These are phyloP conservation scores for Antitype chi DNA, from an alignment of 2,888 invertebrate genomes.

Conservation along the genomic window DNA sequence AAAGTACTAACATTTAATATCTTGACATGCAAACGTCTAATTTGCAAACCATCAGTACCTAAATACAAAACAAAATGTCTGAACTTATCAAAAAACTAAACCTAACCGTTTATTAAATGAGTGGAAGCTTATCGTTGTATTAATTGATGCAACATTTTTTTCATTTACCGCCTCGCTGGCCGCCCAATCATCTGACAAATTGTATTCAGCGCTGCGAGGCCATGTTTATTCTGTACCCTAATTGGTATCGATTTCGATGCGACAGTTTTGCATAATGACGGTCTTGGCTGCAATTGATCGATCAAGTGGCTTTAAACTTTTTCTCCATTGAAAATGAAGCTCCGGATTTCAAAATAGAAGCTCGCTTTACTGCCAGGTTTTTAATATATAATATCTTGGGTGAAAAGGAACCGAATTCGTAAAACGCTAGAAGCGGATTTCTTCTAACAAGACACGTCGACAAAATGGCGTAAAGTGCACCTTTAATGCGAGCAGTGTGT, in stretches of 20 bases:
- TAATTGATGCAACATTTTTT: neutral
- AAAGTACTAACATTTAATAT: neutral
- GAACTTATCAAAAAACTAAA: neutral
- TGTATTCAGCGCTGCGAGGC: neutral
- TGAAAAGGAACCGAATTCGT: slow-evolving; percentile 15
- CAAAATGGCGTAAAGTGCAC: slow-evolving; percentile 38
- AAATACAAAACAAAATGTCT: neutral
- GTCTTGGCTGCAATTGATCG: neutral
- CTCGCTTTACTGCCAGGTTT: slow-evolving; percentile 22
- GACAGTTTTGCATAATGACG: slow-evolving; percentile 12
- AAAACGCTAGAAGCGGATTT: slow-evolving; percentile 30
- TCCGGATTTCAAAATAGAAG: neutral
- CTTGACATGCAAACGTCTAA: neutral
- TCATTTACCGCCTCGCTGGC: neutral
- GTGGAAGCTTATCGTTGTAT: neutral
- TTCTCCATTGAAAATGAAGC: slow-evolving; percentile 1
- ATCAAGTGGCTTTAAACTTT: neutral
- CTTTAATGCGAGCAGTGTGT: slow-evolving; percentile 3
- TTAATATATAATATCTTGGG: slow-evolving; percentile 13
- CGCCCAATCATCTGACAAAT: slow-evolving; percentile 4
- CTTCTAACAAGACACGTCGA: slow-evolving; percentile 29
- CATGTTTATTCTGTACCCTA: slow-evolving; percentile 8
- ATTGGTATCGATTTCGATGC: slow-evolving; percentile 12
- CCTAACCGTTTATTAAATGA: neutral
- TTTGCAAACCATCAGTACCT: neutral